These are phyloP conservation scores for Ichneumoninae sp. DNA, from an alignment of 2,888 invertebrate genomes.

Conservation along the genomic window DNA sequence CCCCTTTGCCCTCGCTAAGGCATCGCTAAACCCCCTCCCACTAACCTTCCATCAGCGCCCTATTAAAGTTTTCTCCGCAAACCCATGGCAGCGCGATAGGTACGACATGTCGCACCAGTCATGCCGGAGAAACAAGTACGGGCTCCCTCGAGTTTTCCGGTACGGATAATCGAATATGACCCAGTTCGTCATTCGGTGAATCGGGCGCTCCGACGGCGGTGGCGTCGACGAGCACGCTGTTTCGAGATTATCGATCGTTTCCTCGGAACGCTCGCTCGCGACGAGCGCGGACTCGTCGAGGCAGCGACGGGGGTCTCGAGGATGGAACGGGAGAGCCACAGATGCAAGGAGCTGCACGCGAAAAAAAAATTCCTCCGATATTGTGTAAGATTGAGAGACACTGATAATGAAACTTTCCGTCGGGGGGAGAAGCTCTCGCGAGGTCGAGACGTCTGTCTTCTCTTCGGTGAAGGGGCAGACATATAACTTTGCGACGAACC, in stretches of 20 bases:
- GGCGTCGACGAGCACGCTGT: conserved; percentile 61
- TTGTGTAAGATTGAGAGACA: background rate
- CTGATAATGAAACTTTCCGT: background rate
- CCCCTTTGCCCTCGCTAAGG: background rate
- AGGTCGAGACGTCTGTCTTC: background rate
- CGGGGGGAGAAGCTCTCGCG: background rate
- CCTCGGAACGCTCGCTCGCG: conserved; percentile 22
- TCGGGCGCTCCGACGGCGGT: conserved; percentile 58
- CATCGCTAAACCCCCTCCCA: background rate
- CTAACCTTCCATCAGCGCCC: background rate
- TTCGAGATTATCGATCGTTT: conserved; percentile 67
- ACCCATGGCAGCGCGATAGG: background rate
- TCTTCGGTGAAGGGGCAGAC: background rate
- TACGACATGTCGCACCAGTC: background rate
- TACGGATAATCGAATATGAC: conserved; percentile 70
- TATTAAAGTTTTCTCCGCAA: background rate
- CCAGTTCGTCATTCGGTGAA: conserved; percentile 72
- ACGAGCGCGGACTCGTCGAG: conserved; percentile 34
- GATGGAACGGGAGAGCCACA: background rate
- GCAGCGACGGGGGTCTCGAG: background rate
- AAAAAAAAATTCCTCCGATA: background rate
- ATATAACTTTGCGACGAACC: background rate
- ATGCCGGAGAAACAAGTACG: background rate
- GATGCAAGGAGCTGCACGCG: background rate
- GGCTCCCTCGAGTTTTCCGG: background rate